A percentile compares a stretch with the other conserved stretches of the same genome.
Evolutionary conservation across 2,888 invertebrate species (phyloP).

Genomic region (Teleogryllus oceanicus): DNA sequence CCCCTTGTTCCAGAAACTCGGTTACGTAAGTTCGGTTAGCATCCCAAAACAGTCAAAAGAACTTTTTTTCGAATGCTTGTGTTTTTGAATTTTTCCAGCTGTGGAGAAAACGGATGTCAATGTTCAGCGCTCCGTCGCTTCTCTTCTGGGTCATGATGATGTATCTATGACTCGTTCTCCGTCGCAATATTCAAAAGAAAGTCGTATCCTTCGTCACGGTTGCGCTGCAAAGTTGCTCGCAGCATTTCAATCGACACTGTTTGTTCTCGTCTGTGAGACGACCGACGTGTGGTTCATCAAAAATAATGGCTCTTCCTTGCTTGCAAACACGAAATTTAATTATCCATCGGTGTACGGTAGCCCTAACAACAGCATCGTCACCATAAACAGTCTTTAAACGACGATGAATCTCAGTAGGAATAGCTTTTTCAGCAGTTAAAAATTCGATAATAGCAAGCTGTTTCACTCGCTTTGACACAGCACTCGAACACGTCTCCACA

Average conservation of each 20-base stretch:
- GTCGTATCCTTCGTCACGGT: not conserved
- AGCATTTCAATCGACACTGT: not conserved
- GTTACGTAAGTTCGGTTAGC: conserved; percentile 19
- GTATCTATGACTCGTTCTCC: not conserved
- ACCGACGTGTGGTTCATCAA: not conserved
- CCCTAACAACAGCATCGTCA: not conserved
- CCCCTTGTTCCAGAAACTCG: conserved; percentile 4
- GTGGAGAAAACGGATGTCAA: not conserved
- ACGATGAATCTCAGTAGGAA: not conserved
- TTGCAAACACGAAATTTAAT: not conserved
- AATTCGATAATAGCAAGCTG: not conserved
- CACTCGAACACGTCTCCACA: not conserved
- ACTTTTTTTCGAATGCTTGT: not conserved
- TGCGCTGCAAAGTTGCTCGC: not conserved
- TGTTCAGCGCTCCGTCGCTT: not conserved
- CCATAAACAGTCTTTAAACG: not conserved
- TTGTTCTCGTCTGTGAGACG: not conserved
- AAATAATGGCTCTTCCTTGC: not conserved
- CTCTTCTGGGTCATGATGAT: not conserved
- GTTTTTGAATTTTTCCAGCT: not conserved
- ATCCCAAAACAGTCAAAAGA: not conserved
- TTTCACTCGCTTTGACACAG: not conserved
- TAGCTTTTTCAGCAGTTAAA: not conserved
- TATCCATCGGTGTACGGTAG: not conserved
- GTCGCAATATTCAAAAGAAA: not conserved